A percentile compares a stretch with the other conserved stretches of the same genome.
phyloP scores from a whole-genome alignment of 2,797 vertebrate species.

The Emys orbicularis region DNA sequence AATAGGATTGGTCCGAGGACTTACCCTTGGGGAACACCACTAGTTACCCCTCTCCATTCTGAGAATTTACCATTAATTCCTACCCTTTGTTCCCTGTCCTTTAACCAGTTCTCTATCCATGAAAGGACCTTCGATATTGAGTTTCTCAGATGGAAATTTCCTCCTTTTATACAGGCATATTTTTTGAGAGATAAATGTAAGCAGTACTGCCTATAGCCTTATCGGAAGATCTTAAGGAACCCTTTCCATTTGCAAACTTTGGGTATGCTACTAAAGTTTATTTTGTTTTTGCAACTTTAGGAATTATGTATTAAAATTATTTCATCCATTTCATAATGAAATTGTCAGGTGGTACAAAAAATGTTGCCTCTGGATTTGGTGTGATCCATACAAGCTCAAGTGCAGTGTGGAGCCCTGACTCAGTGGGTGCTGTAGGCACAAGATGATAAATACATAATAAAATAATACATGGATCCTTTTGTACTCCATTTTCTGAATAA shows the following conservation, averaged over 20 bases:
- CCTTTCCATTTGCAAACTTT: background rate
- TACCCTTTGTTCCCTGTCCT: no score
- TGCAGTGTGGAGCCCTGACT: background rate
- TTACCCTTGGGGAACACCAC: no score
- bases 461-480: background rate
- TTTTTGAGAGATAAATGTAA: background rate
- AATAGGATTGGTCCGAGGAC: no score
- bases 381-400: background rate
- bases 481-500: background rate
- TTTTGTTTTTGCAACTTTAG: background rate
- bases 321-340: background rate
- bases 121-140: no score
- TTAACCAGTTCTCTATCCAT: no score
- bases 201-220: background rate
- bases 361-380: background rate
- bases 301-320: background rate
- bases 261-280: background rate
- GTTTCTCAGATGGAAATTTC: background rate
- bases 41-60: no score
- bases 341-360: background rate
- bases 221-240: background rate
- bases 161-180: background rate
- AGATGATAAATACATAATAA: conserved; percentile 14
- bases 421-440: background rate
- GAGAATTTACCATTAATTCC: no score